Base-by-base conservation (phyloP, 1,140 invertebrate species). In the Pissodes strobi region DNA sequence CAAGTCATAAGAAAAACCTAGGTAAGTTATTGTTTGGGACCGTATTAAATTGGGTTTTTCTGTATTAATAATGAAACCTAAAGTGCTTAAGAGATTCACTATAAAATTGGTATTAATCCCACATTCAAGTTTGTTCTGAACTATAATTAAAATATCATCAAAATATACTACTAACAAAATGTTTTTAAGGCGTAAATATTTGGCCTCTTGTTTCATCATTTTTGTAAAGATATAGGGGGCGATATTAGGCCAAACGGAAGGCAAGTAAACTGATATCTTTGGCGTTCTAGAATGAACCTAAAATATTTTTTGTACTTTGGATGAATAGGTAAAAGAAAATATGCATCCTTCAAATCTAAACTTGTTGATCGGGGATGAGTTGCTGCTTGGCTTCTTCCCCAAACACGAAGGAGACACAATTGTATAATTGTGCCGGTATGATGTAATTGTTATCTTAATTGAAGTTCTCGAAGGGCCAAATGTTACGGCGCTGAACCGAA, bases 61-160 rank as follows among this genome's bases (percentile, higher is more conserved):
- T 38, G 13, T 38, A 19, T 55, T 55, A 38, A 55, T 55, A 18
- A 51, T 27, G 21, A 61, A 70, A 74, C 9, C 70, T 60, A 23
- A 68, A 34, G 23, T 30, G 66, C 59, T 72, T 70, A 64, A 45
- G 65, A 48, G 53, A 38, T 4, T 68, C 34, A 34, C 45, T 38
- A 41, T 66, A 19, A 21, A 64, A 60, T 22, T 56, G 46, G 37
- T 59, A 18, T 51, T 59, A 30, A 45, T 25, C 22, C 39, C 34
- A 67, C 38, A 53, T 25, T 66, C 55, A 41, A 21, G 30, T 25
- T 30, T 58, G 22, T 34, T 58, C 53, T 17, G 25, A 38, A 10
- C 55, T 68, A 41, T 43, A 25, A 55, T 69, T 64, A 59, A 51
- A 73, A 23, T 49, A 62, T 39, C 52, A 38, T 38, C 37, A 19